phyloP scores from a whole-genome alignment of 2,888 invertebrate genomes.

The Bombyx huttoni region DNA sequence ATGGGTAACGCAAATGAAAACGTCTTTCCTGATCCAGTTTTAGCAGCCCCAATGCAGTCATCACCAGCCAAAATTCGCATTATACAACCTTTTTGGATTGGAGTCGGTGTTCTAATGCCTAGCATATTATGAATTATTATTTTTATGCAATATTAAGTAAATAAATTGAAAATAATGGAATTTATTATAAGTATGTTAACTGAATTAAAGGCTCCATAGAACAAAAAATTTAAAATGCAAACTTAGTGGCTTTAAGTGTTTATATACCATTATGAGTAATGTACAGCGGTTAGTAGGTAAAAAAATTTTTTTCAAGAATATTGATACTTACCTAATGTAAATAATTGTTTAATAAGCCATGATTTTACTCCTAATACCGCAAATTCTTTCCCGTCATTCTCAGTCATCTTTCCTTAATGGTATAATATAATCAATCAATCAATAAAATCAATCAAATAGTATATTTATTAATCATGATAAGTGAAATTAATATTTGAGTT shows the following conservation, averaged over 20 bases:
- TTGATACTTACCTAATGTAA: constrained; percentile 73
- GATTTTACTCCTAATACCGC: constrained; percentile 75
- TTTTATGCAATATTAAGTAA: neutral
- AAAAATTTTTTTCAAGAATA: neutral
- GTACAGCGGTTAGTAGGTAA: neutral
- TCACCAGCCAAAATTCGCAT: constrained; percentile 82
- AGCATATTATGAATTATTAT: constrained; percentile 9
- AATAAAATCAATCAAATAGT: neutral
- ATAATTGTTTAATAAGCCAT: constrained; percentile 82
- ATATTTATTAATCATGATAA: too few relatives aligned
- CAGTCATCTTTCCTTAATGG: constrained; percentile 22
- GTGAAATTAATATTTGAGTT: too few relatives aligned
- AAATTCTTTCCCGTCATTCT: constrained; percentile 65
- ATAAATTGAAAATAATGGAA: neutral
- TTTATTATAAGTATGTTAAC: too few relatives aligned
- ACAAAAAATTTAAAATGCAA: too few relatives aligned
- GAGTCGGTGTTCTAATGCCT: constrained; percentile 85
- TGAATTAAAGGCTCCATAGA: too few relatives aligned
- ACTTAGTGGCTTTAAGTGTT: too few relatives aligned
- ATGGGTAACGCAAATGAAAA: constrained; percentile 97
- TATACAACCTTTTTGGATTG: constrained; percentile 87
- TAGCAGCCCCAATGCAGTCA: constrained; percentile 96
- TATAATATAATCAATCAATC: neutral
- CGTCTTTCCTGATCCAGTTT: constrained; percentile 98
- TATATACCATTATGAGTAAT: too few relatives aligned